A percentile compares a stretch with the other conserved stretches of the same genome.
Conservation (phyloP, 2,888 invertebrate genomes). For the Alentia gelatinosa region DNA sequence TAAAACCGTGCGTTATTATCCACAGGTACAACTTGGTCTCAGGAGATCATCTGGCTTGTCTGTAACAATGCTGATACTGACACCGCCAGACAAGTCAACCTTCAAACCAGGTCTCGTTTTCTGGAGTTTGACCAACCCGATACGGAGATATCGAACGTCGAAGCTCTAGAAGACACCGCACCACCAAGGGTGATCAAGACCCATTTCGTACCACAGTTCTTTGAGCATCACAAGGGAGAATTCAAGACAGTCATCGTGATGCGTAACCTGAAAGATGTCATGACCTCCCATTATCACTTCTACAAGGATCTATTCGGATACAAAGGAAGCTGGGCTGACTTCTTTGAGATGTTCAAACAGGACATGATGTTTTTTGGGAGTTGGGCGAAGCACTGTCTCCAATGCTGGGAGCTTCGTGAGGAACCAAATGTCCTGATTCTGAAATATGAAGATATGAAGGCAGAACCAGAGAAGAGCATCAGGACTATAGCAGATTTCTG, state of each 20-base stretch:
- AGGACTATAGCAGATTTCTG: neutral
- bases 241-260: slow-evolving; percentile 28
- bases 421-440: slow-evolving; percentile 24
- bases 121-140: neutral
- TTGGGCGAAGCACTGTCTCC: neutral
- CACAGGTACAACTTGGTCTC: slow-evolving; percentile 32
- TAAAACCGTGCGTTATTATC: too few relatives aligned
- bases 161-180: neutral
- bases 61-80: slow-evolving; percentile 13
- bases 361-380: neutral
- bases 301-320: neutral
- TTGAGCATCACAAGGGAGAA: neutral
- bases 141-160: neutral
- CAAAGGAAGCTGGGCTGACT: slow-evolving; percentile 17
- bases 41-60: neutral
- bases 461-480: neutral
- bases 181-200: slow-evolving; percentile 6
- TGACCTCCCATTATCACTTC: neutral
- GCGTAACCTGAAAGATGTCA: slow-evolving; percentile 43
- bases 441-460: slow-evolving; percentile 35
- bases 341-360: slow-evolving; percentile 27
- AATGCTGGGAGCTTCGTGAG: slow-evolving; percentile 15
- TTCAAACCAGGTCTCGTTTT: neutral
- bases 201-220: neutral
- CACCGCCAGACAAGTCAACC: neutral